phyloP scores from a whole-genome alignment of 2,888 invertebrate species.

The Drosophila mettleri region DNA sequence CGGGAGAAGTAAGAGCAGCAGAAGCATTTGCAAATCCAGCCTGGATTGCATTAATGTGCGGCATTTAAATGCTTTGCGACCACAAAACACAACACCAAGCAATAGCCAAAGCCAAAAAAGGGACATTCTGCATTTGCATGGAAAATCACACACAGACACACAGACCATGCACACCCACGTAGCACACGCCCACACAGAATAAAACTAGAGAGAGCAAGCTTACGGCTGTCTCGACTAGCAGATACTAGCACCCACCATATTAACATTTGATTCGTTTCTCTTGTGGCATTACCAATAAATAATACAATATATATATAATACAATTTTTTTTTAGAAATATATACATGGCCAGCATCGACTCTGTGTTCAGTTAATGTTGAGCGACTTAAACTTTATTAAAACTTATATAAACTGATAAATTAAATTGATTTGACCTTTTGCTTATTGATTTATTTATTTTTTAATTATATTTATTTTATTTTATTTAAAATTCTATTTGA shows the following conservation, averaged over 20 bases:
- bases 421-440: neutral
- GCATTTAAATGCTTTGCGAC: conserved; percentile 75
- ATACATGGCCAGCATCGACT: no score
- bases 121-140: conserved; percentile 75
- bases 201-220: neutral
- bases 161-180: conserved; percentile 13
- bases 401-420: no score
- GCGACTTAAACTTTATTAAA: neutral
- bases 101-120: conserved; percentile 47
- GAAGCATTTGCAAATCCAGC: conserved; percentile 35
- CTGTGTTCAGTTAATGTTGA: neutral
- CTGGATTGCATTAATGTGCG: conserved; percentile 71
- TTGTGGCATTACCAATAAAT: neutral
- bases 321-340: no score
- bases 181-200: neutral
- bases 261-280: neutral
- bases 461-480: neutral
- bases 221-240: conserved; percentile 6
- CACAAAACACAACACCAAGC: conserved; percentile 76
- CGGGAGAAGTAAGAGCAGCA: neutral
- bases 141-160: conserved; percentile 37
- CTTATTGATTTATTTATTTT: neutral
- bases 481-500: neutral
- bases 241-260: conserved; percentile 15
- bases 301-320: no score